Evolutionary conservation across 92 coral and sea anemone species (phyloP).

Genomic region (Phymanthus crucifer): DNA sequence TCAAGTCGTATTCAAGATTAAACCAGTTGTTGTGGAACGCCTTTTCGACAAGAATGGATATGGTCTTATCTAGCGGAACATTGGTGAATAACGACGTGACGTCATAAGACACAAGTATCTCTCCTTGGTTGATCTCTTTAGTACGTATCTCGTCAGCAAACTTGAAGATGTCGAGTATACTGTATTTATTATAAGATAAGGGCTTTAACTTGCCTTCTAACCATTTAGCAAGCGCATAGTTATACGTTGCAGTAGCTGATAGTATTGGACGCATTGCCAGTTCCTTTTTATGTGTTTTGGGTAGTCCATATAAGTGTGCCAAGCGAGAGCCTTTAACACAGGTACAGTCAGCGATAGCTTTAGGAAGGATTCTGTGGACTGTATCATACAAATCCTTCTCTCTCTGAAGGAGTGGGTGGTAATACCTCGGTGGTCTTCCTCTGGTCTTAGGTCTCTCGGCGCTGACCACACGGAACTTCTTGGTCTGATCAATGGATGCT

Average conservation of each 20-base stretch:
- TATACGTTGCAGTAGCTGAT: constrained; percentile 37
- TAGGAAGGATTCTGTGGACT: constrained; percentile 33
- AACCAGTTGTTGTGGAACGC: too few relatives aligned
- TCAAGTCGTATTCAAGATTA: too few relatives aligned
- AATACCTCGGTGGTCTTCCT: constrained; percentile 22
- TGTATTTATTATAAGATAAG: constrained; percentile 32
- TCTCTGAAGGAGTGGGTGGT: constrained; percentile 36
- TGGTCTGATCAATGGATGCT: too few relatives aligned
- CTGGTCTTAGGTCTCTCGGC: constrained; percentile 26
- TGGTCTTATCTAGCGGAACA: too few relatives aligned
- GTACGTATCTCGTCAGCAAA: constrained; percentile 30
- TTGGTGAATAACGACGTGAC: too few relatives aligned
- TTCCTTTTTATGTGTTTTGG: constrained; percentile 21
- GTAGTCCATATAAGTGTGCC: constrained; percentile 45
- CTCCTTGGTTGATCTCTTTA: constrained; percentile 8
- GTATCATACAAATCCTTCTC: constrained; percentile 13
- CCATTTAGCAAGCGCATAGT: constrained; percentile 41
- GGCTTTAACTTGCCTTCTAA: constrained; percentile 36
- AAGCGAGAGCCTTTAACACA: constrained; percentile 20
- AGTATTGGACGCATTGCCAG: constrained; percentile 47
- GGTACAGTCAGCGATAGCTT: constrained; percentile 14
- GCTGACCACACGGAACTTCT: too few relatives aligned
- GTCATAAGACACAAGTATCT: too few relatives aligned
- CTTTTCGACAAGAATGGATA: too few relatives aligned
- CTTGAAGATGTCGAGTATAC: constrained; percentile 41